Evolutionary conservation across 2,797 vertebrate species (phyloP), one percentile per base, ranked within the genome.

Genomic region (Chelonia mydas): DNA sequence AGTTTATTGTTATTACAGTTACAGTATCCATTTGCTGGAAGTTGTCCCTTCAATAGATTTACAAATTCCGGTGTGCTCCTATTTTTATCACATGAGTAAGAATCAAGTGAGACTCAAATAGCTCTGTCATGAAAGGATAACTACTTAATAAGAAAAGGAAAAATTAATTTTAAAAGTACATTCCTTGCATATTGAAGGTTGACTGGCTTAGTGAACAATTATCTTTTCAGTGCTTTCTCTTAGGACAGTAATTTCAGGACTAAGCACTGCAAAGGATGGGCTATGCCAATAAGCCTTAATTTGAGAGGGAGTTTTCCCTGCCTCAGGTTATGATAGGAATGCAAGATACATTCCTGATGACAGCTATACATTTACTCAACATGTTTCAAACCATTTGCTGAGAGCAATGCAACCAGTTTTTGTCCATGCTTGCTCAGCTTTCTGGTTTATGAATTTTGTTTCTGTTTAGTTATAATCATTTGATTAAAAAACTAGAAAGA

Each of bases 121-220:
- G 82, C 45, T 91, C 90, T 93, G 92, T 94, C 85, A 82, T 91
- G 84, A 97, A 96, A 96, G 87, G 94, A 94, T 96, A 97, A 97
- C 95, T 97, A 93, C 94, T 91, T 96, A 97, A 97, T 96, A 95
- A 94, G 93, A 93, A 96, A 95, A 90, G 86, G 78, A 89, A 96
- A 97, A 96, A 96, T 93, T 94, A 97, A 97, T 97, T 98, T 97
- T 91, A 91, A 87, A 97, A 98, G 87, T 93, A 95, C 97, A 98
- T 98, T 98, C 97, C 96, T 97, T 94, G 95, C 95, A 97, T 97
- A 95, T 96, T 96, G 88, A 90, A 96, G 92, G 59, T 93, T 94
- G 96, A 96, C 90, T 95, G 91, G 83, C 88, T 94, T 96, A 90
- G 94, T 94, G 95, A 97, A 97, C 97, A 95, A 97, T 97, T 98